Conservation (phyloP, 2,113 vertebrate genomes). For the Aphyosemion australe region DNA sequence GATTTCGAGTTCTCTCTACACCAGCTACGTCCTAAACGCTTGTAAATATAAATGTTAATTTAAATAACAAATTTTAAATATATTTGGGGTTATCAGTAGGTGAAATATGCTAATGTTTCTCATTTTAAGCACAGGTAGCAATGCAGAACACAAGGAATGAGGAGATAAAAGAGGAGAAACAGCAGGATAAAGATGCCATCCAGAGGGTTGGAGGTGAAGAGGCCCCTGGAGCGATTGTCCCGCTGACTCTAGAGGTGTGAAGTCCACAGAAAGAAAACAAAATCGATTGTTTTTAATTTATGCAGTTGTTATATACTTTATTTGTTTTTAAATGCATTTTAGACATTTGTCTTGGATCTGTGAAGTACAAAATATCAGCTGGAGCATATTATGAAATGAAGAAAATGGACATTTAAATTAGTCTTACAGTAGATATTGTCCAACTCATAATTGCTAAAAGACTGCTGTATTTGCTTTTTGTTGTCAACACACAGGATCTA, state of each 20-base stretch:
- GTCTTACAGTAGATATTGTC: background rate
- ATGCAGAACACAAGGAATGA: constrained; percentile 46
- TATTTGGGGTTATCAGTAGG: no score
- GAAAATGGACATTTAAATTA: background rate
- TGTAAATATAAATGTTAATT: no score
- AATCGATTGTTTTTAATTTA: background rate
- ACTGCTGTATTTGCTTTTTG: background rate
- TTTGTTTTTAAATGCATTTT: no score
- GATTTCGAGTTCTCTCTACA: no score
- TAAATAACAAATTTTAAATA: no score
- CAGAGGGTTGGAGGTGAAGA: constrained; percentile 4
- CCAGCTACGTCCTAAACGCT: no score
- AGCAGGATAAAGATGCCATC: background rate
- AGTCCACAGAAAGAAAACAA: background rate
- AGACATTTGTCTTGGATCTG: background rate
- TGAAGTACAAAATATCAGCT: background rate
- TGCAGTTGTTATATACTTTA: background rate
- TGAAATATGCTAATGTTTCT: no score
- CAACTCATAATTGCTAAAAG: background rate
- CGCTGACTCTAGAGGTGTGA: constrained; percentile 24
- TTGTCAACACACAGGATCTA: constrained; percentile 20
- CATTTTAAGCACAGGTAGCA: background rate
- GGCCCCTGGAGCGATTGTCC: background rate
- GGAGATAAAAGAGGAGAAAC: background rate
- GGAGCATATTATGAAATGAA: background rate